These are phyloP conservation scores for Eupithecia vulgata DNA, from an alignment of 2,888 invertebrate genomes.

Conservation along the genomic window DNA sequence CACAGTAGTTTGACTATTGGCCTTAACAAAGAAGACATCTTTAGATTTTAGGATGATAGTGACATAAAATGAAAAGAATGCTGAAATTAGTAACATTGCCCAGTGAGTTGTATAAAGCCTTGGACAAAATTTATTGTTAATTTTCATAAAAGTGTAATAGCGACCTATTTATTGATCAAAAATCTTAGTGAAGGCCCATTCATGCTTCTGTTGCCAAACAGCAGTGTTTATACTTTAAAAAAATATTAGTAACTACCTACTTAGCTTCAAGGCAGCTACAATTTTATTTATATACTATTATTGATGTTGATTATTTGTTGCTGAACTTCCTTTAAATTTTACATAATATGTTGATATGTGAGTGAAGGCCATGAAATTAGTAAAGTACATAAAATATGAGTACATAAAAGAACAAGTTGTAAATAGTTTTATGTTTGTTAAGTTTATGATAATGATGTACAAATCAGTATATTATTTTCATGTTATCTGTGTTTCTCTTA, in stretches of 20 bases:
- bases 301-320: background rate
- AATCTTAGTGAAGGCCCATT: background rate
- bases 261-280: background rate
- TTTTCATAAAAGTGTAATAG: background rate
- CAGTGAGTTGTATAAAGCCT: background rate
- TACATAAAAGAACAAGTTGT: conserved; percentile 19
- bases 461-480: conserved; percentile 23
- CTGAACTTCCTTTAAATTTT: background rate
- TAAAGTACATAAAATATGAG: conserved; percentile 8
- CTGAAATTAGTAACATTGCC: background rate
- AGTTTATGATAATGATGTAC: conserved; percentile 27
- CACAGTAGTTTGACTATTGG: background rate
- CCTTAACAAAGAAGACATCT: background rate
- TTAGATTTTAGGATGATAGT: background rate
- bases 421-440: conserved; percentile 23
- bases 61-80: background rate
- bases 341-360: background rate
- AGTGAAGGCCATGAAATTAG: background rate
- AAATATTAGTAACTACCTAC: background rate
- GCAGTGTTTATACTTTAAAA: background rate
- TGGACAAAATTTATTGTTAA: background rate
- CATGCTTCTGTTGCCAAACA: background rate
- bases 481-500: conserved; percentile 12
- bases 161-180: background rate
- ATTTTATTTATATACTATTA: background rate